Evolutionary conservation across 2,888 invertebrate genomes (phyloP).

Genomic region (Colletes collaris): DNA sequence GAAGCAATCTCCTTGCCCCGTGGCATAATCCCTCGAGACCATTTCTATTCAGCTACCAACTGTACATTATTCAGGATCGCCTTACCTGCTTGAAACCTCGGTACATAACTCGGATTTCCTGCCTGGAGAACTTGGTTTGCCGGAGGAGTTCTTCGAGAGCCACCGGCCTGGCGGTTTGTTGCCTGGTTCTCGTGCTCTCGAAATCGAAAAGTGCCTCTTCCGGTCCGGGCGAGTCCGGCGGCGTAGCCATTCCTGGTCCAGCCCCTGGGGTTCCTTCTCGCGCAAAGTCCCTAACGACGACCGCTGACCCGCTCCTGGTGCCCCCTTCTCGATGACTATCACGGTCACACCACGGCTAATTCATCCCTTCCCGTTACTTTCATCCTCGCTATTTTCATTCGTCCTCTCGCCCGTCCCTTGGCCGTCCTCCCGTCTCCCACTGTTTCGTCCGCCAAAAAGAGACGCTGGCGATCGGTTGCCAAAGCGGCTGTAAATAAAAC

Average conservation of each 20-base stretch:
- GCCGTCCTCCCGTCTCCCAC: not conserved
- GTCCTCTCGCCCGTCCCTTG: not conserved
- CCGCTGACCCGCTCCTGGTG: not conserved
- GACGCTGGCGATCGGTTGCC: not conserved
- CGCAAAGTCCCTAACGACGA: not conserved
- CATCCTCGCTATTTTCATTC: slow-evolving; percentile 19
- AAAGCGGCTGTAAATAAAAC: slow-evolving; percentile 9
- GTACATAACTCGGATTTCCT: slow-evolving; percentile 98
- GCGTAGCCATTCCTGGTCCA: slow-evolving; percentile 88
- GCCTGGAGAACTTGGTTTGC: slow-evolving; percentile 97
- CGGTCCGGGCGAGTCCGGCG: slow-evolving; percentile 91
- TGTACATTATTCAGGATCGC: not conserved
- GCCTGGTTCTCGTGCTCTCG: slow-evolving; percentile 88
- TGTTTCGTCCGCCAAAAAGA: not conserved
- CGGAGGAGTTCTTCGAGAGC: slow-evolving; percentile 95
- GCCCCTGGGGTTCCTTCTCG: slow-evolving; percentile 6
- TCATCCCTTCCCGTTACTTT: slow-evolving; percentile 10
- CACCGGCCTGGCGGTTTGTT: slow-evolving; percentile 92
- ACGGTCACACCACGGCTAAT: slow-evolving; percentile 25
- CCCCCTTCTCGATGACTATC: not conserved
- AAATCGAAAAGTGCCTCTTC: slow-evolving; percentile 94
- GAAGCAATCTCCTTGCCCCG: too few relatives aligned
- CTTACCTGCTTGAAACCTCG: slow-evolving; percentile 97
- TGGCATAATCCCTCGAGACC: too few relatives aligned
- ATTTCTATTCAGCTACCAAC: too few relatives aligned